Evolutionary conservation across 92 coral and sea anemone genomes (phyloP), one percentile per base, ranked within the genome.

Genomic region (Heliopora coerulea): DNA sequence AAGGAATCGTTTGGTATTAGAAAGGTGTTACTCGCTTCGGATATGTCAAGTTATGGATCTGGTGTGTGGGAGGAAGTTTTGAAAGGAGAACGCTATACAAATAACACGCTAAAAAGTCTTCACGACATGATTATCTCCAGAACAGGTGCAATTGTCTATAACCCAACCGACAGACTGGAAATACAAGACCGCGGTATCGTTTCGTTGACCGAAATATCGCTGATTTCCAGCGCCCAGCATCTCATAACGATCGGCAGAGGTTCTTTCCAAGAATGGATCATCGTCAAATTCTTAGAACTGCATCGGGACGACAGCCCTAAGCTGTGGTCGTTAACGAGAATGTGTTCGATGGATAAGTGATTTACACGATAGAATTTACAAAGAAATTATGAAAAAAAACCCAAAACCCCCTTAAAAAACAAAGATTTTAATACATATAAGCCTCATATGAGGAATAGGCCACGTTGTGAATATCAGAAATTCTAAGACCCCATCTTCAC

Each of bases 261-360:
- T 29, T 87, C 96, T 54, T 93, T 93, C 70, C 98, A 93, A 67
- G 85, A 85, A 29, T 90, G 98, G 98, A 90, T 93, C 31, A 65
- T 88, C 72, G 91, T 82, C n/a, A 82, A 80, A 15, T 93, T 87
- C 73, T 78, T 93, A 0, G 82, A 82, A 52, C 73, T 81, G 13
- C 89, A 87, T 54, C 75, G 75, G 24, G 48, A 68, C 31, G 59
- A 68, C 0, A 50, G 58, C 58, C 3, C 3, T 17, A 4, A 4
- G 42, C 42, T 11, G 42, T 37, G 42, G 42, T 37, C 42, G 42
- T 11, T 37, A 37, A 37, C 11, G 6, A 37, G 6, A 11, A 37
- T 37, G 42, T 37, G 42, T 11, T 37, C 42, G 11, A 37, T n/a
- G n/a, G n/a, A n/a, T n/a, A n/a, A n/a, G n/a, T n/a, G n/a, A n/a